Evolutionary conservation across 2,113 vertebrate species (phyloP), one percentile per base, ranked within the genome.

Genomic region (Pachycephala philippinensis): DNA sequence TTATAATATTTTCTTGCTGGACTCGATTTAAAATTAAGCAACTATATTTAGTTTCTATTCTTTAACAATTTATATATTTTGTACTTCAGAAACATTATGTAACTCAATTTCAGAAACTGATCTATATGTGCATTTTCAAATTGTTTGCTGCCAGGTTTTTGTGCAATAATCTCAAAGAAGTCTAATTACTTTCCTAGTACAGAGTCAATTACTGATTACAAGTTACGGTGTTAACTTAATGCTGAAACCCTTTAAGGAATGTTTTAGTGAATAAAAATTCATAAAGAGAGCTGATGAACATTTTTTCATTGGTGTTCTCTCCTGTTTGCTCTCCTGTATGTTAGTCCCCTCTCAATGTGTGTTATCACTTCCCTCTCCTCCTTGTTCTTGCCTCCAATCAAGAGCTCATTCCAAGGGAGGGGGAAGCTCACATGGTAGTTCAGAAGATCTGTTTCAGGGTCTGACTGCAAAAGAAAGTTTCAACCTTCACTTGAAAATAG

Each of bases 21-120:
- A 81, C 60, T 86, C 78, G 84, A 90, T 85, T 97, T 94, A 96
- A 98, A 98, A 98, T 97, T 96, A 98, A 95, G 39, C 50, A 96
- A 92, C 96, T 94, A 76, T 96, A 86, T 95, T 94, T 96, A 82
- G 27, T 87, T 95, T 90, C 82, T 95, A 54, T 87, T 94, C 94
- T 89, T 94, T 79, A 93, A 89, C 83, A 45, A 74, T 37, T 47
- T 91, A 93, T 94, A 90, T 95, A 88, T 96, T 63, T 90, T 91
- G 44, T 90, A 78, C 60, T 85, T 84, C 52, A 82, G 83, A 84
- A 75, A 63, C 19, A 60, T 70, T 92, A 52, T 93, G 37, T 90
- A 76, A 94, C 52, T 87, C 26, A 31, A 24, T 92, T 89, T 82
- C 64, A 70, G 59, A 93, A 96, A 87, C 64, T 87, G 87, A 88